phyloP scores from a whole-genome alignment of 1,140 invertebrate genomes.

The Chrysopa pallens region DNA sequence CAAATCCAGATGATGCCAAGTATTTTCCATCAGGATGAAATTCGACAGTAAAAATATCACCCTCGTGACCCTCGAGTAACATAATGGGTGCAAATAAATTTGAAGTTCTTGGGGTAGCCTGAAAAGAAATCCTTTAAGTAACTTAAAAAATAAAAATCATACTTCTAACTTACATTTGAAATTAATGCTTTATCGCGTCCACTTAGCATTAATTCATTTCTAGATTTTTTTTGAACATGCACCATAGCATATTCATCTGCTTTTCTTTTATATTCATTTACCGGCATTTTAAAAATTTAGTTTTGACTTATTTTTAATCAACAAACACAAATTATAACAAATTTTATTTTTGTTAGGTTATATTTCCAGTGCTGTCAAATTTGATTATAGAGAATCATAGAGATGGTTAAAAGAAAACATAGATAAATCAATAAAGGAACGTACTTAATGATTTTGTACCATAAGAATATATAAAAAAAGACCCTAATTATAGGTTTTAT shows the following conservation, averaged over 20 bases:
- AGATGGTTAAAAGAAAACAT: too few species aligned
- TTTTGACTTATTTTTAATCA: neutral
- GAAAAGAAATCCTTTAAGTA: constrained; percentile 16
- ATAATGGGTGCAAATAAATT: constrained; percentile 87
- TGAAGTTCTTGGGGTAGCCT: constrained; percentile 60
- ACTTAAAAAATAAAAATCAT: constrained; percentile 3
- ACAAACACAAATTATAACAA: neutral
- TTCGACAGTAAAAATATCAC: constrained; percentile 83
- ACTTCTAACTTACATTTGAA: constrained; percentile 28
- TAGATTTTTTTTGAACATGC: constrained; percentile 42
- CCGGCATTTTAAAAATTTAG: constrained; percentile 6
- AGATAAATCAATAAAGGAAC: too few species aligned
- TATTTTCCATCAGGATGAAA: constrained; percentile 95
- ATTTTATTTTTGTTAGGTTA: too few species aligned
- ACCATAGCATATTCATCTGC: constrained; percentile 51
- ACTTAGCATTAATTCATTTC: constrained; percentile 47
- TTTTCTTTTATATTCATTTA: constrained; percentile 41
- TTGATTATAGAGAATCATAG: too few species aligned
- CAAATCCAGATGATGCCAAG: constrained; percentile 89
- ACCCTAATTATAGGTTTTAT: too few species aligned
- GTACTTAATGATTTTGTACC: too few species aligned
- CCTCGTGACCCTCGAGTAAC: constrained; percentile 91
- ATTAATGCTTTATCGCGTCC: constrained; percentile 47
- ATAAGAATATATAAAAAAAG: too few species aligned
- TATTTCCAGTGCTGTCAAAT: too few species aligned